Conservation (phyloP, 2,113 vertebrate species). For the Zosterops japonicus region DNA sequence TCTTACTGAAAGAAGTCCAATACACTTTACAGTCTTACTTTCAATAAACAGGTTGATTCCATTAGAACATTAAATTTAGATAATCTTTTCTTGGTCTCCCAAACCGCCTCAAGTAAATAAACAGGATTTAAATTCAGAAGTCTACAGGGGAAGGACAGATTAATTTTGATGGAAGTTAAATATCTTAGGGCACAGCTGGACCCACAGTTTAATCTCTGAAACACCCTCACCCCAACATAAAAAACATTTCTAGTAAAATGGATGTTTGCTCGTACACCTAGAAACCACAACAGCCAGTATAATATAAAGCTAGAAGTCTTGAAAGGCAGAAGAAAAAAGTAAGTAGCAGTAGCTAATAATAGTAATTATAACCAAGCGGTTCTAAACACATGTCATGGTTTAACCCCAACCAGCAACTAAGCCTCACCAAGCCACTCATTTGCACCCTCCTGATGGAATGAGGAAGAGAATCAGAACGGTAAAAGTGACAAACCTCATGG, state of each 20-base stretch:
- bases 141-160: background rate
- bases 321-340: background rate
- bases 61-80: background rate
- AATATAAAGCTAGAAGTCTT: background rate
- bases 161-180: background rate
- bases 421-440: background rate
- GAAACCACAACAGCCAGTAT: background rate
- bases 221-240: background rate
- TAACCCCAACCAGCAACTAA: background rate
- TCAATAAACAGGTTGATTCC: background rate
- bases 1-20: background rate
- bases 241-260: background rate
- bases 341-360: background rate
- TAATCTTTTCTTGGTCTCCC: background rate
- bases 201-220: constrained; percentile 1
- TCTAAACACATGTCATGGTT: background rate
- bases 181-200: background rate
- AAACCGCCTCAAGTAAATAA: constrained; percentile 18
- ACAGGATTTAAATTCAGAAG: constrained; percentile 14
- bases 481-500: background rate
- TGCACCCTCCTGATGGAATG: background rate
- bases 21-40: background rate
- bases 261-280: background rate
- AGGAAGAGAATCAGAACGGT: accelerated
- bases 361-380: background rate